Evolutionary conservation across 1,140 invertebrate genomes (phyloP).

Genomic region (Aphelinus certus): DNA sequence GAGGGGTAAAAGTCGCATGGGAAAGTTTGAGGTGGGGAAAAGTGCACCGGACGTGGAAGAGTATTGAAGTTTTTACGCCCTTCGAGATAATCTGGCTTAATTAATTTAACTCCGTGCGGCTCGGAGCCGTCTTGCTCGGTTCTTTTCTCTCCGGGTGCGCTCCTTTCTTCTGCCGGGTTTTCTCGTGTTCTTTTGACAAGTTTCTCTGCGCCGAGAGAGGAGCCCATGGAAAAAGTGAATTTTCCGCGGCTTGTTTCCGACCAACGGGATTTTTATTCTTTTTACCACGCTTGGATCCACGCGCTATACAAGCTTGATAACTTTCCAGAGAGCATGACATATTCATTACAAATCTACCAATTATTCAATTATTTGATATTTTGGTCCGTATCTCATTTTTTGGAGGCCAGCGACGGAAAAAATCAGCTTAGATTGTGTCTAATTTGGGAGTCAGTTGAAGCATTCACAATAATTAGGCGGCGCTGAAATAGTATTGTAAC

Average conservation of each 20-base stretch:
- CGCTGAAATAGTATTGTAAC: too few relatives aligned
- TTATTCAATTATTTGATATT: too few relatives aligned
- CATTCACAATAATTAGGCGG: too few relatives aligned
- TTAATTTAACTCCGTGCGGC: constrained; percentile 48
- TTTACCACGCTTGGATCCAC: background rate
- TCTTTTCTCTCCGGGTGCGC: background rate
- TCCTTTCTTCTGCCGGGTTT: background rate
- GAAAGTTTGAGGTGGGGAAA: background rate
- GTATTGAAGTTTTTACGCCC: constrained; percentile 48
- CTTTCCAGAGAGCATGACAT: too few relatives aligned
- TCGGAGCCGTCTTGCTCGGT: constrained; percentile 14
- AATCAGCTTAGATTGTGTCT: too few relatives aligned
- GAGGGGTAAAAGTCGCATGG: too few relatives aligned
- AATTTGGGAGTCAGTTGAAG: too few relatives aligned
- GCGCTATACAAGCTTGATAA: too few relatives aligned
- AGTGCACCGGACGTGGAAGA: constrained; percentile 13
- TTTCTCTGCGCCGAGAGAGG: background rate
- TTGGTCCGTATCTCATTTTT: too few relatives aligned
- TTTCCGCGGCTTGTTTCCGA: background rate
- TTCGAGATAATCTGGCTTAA: constrained; percentile 49
- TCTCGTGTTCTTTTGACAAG: constrained; percentile 14
- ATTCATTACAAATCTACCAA: too few relatives aligned
- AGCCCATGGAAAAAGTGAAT: background rate
- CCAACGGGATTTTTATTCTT: background rate
- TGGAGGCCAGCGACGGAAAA: too few relatives aligned